These are phyloP conservation scores for Drosophila pseudoobscura DNA, from an alignment of 1,140 invertebrate genomes.

Conservation along the genomic window DNA sequence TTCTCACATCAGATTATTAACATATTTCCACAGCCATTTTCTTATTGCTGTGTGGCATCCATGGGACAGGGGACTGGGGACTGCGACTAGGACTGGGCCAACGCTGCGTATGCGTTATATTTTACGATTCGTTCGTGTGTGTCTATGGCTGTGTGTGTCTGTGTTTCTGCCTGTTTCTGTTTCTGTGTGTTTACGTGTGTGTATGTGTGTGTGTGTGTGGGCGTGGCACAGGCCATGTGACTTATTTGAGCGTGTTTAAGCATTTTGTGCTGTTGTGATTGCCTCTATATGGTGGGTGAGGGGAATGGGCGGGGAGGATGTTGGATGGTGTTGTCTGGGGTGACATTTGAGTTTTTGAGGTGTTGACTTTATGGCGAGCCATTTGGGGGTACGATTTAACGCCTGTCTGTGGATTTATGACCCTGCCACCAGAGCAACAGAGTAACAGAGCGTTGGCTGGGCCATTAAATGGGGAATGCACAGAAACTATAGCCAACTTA, in stretches of 20 bases:
- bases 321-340: slow-evolving; percentile 3
- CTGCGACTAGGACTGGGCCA: slow-evolving; percentile 49
- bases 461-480: not conserved
- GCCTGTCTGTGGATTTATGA: slow-evolving; percentile 55
- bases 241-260: slow-evolving; percentile 69
- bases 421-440: slow-evolving; percentile 12
- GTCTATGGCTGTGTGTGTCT: slow-evolving; percentile 39
- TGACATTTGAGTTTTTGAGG: slow-evolving; percentile 57
- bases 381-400: slow-evolving; percentile 52
- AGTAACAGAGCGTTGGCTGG: slow-evolving; percentile 28
- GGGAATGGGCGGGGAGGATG: slow-evolving; percentile 1
- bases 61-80: slow-evolving; percentile 11
- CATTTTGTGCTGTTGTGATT: slow-evolving; percentile 65
- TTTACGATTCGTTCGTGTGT: slow-evolving; percentile 59
- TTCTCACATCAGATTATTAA: slow-evolving; percentile 74
- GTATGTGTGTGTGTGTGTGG: slow-evolving; percentile 47
- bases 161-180: slow-evolving; percentile 10
- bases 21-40: slow-evolving; percentile 75
- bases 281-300: slow-evolving; percentile 35
- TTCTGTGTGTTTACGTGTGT: slow-evolving; percentile 8
- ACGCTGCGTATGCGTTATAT: slow-evolving; percentile 72
- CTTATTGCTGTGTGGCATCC: slow-evolving; percentile 55
- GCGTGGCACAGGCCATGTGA: slow-evolving; percentile 74
- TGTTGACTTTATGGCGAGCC: slow-evolving; percentile 56
- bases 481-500: not conserved